Base-by-base conservation (phyloP, 1,140 invertebrate species). In the Danaus melanippus region DNA sequence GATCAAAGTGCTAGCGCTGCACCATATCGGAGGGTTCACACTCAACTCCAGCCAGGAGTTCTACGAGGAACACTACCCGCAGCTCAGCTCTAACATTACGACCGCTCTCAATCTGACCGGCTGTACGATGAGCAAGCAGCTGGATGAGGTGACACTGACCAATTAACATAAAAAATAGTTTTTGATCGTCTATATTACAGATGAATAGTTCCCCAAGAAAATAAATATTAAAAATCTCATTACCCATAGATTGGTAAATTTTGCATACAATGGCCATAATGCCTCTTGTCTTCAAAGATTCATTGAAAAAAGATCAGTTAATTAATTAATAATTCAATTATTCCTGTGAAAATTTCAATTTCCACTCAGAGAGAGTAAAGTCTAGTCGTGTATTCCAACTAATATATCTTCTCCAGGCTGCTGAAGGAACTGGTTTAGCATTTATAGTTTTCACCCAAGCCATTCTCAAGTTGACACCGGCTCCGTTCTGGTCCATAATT, bases 361-460 rank as follows among this genome's bases (percentile, higher is more conserved):
- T 32, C 21, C 21, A 32, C 21, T 32, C 4, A 7, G 21, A 5
- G n/a, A n/a, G n/a, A n/a, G n/a, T n/a, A n/a, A n/a, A n/a, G n/a
- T n/a, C 42, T 12, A 40, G 12, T 46, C 9, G 42, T 17, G 10
- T 58, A 12, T 12, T 55, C 47, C 45, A 68, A 65, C 15, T 48
- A 48, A 48, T 32, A 4, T 11, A 42, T 45, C 42, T 15, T 66
- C 83, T 84, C 12, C 65, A 95, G 93, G 95, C 95, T 39, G 95
- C 95, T n/a, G 95, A 97, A 88, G 96, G 96, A 43, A 97, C 96
- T 8, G 96, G 96, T 9, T 78, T 97, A 50, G 96, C 95, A 1
- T 97, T 97, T 76, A 96, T 97, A 62, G 93, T 97, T 8, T 96
- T 97, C 84, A 96, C 95, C 0, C 94, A 97, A 85, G 95, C 96